Evolutionary conservation across 2,797 vertebrate species (phyloP).

Genomic region (Chanos chanos): DNA sequence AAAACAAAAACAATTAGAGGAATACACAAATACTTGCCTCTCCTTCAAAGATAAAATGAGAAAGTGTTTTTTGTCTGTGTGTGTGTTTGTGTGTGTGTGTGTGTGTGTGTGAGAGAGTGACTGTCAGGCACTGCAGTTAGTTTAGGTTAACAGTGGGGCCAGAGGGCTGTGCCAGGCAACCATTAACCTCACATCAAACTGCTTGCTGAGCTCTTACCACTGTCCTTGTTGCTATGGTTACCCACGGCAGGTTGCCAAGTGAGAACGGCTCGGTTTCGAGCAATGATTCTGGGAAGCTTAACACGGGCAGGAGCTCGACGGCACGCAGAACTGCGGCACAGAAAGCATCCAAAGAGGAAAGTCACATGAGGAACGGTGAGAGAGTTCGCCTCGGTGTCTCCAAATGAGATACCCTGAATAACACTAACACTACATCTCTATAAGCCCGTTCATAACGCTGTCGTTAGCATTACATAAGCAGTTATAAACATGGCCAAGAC

Average conservation of each 20-base stretch:
- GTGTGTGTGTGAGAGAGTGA: not conserved
- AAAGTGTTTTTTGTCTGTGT: not conserved
- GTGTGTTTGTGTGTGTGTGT: constrained; percentile 10
- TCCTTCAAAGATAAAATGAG: no score
- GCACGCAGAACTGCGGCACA: constrained; percentile 80
- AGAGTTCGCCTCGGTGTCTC: no score
- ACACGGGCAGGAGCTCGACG: constrained; percentile 80
- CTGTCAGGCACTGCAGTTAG: constrained; percentile 6
- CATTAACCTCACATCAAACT: constrained; percentile 19
- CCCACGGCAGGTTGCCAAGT: constrained; percentile 88
- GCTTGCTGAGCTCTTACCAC: constrained; percentile 29
- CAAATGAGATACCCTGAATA: no score
- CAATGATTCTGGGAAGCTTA: constrained; percentile 89
- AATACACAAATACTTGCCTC: no score
- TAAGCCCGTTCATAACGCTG: no score
- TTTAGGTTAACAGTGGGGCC: constrained; percentile 33
- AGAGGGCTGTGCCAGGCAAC: constrained; percentile 29
- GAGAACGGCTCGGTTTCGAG: constrained; percentile 92
- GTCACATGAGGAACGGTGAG: constrained; percentile 86
- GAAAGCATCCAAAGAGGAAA: constrained; percentile 85
- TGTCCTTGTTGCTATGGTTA: constrained; percentile 91
- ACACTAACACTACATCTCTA: no score
- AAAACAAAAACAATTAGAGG: no score
- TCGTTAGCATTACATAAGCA: no score
- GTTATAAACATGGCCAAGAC: no score